Evolutionary conservation across 2,888 invertebrate species (phyloP).

Genomic region (Aphodius granarius): DNA sequence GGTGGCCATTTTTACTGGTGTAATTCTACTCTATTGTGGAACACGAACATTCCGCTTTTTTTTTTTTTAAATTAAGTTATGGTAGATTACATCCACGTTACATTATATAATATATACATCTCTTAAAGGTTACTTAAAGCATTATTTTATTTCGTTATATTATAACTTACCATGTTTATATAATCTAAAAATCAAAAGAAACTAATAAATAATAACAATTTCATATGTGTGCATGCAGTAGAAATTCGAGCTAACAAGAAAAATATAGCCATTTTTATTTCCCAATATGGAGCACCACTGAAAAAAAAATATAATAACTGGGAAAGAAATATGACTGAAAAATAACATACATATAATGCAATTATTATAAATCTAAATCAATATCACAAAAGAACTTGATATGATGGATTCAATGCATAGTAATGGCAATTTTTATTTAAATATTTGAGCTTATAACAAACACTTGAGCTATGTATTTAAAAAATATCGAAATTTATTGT

Average conservation of each 20-base stretch:
- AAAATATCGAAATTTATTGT: conserved; percentile 8
- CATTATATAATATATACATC: conserved; percentile 43
- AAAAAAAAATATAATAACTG: too few species aligned
- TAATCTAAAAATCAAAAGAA: conserved; percentile 11
- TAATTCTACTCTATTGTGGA: conserved; percentile 20
- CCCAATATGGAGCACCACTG: too few species aligned
- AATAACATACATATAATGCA: too few species aligned
- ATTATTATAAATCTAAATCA: not conserved
- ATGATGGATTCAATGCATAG: conserved; percentile 3
- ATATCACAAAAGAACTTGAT: conserved; percentile 3
- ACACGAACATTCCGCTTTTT: conserved; percentile 44
- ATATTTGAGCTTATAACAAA: too few species aligned
- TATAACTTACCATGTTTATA: conserved; percentile 23
- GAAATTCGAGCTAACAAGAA: not conserved
- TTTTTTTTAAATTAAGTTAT: conserved; percentile 27
- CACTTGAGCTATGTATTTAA: too few species aligned
- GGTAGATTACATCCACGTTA: conserved; percentile 35
- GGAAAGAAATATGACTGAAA: too few species aligned
- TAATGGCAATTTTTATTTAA: not conserved
- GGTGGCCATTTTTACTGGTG: not conserved
- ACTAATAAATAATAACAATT: conserved; percentile 4
- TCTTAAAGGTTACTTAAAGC: conserved; percentile 49
- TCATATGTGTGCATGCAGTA: conserved; percentile 3
- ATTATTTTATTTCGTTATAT: conserved; percentile 40
- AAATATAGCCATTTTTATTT: too few species aligned